Base-by-base conservation (phyloP, 1,140 invertebrate genomes). In the Adoxophyes honmai region DNA sequence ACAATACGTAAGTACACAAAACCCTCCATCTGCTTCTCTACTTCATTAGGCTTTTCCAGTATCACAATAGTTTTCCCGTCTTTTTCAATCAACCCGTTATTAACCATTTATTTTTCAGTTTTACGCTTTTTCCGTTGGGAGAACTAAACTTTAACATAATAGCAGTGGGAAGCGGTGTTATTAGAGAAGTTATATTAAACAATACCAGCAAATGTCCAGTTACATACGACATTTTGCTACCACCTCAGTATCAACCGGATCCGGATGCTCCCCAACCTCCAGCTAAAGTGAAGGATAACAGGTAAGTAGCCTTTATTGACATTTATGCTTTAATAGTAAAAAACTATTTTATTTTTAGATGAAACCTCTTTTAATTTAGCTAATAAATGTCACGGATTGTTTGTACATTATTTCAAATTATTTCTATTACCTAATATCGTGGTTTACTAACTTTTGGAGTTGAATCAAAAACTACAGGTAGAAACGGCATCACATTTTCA, bases 161-260 rank as follows among this genome's bases (percentile, higher is more conserved):
- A 70, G 61, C 86, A 21, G 76, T 88, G 10, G 86, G 82, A 5
- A 82, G 69, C 36, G 70, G 70, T 14, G 73, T 83, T 9, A 71
- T 61, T 52, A 73, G 80, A 64, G 86, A 88, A 34, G 78, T 88
- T 11, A 85, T 86, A 37, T 62, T 88, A 34, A 87, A 81, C 36
- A 88, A 88, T 52, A 88, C 82, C 1, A 86, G 86, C 51, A 85
- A 87, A 73, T 88, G 84, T 63, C 82, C 86, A 0, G 66, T 88
- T 18, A 87, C 77, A 1, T 88, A 83, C 52, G 81, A 82, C 58
- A 86, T 88, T 18, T 57, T 85, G 11, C 37, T 88, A 57, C 82
- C 86, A 11, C 16, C 51, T 5, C 14, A 73, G 61, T 85, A 87
- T 48, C 73, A 66, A 59, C 11, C 18, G 1, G 71, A 73, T 21